Base-by-base conservation (phyloP, 2,113 vertebrate species). In the Sarotherodon lohbergeri region DNA sequence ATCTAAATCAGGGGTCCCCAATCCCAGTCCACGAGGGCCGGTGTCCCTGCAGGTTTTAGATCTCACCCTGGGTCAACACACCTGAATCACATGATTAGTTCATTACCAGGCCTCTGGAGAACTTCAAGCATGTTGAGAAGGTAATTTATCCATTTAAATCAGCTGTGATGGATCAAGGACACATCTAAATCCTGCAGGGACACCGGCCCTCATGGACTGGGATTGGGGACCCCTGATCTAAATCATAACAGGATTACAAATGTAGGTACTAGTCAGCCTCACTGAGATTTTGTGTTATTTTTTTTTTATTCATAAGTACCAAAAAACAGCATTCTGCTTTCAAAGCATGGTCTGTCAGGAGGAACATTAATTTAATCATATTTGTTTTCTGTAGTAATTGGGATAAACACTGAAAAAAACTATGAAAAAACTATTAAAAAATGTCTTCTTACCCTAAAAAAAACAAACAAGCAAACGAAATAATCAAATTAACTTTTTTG, bases 371-470 rank as follows among this genome's bases (percentile, higher is more conserved):
- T 59, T 59, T 17, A 0, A 59, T 16, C 27, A 17, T 59, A 29
- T 55, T 8, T 12, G 6, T n/a, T 29, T 14, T 29, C 27, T 59
- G 27, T 32, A 9, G 27, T 17, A 9, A 59, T 5, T 59, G 56
- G 27, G 56, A 59, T 32, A 59, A 59, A 5, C 7, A 9, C 0
- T 16, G 24, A 5, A 57, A 57, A 57, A 0, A 57, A 57, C 55
- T 8, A 14, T 57, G 12, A 57, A 14, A 54, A 22, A 52, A 6
- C 0, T 52, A 5, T 19, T 1, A 9, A 4, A 19, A 52, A 27
- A 57, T 0, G 0, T 57, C 24, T 27, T 57, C 2, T 57, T 57
- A 57, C 24, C 55, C 24, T 29, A 57, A 27, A 57, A 56, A 24
- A 10, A 56, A 24, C 2, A 24, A 27, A 3, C 22, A 57, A 56